Base-by-base conservation (phyloP, 2,888 invertebrate genomes). In the Oxycera nigricornis region DNA sequence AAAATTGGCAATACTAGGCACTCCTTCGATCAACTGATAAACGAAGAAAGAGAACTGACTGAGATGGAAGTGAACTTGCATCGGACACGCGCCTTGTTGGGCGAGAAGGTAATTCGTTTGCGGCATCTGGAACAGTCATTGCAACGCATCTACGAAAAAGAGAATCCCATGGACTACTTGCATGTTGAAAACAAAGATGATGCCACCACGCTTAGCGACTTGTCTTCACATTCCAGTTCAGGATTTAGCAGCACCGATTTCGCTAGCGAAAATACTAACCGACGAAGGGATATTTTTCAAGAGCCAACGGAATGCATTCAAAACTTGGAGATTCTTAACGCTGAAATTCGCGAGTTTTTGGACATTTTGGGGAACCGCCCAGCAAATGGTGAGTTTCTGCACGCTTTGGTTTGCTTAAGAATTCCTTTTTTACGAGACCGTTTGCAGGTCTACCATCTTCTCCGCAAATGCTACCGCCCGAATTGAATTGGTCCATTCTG, bases 31-130 rank as follows among this genome's bases (percentile, higher is more conserved):
- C 84, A 86, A 75, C 75, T 83, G 28, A 86, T 86, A 35, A 83
- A 93, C 90, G 94, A 94, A 84, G 93, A 94, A 83, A 91, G 92
- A 76, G 94, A 94, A 77, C 86, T 93, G 1, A 93, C 94, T 0
- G 94, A 94, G 81, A 91, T 94, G 88, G 94, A 94, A 83, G 93
- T 94, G 76, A 93, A 92, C 74, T 83, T 94, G 57, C 94, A 94
- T 86, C 90, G 94, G 0, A 94, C 94, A 1, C 88, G 92, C 1
- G 92, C 93, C 2, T 84, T 94, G 39, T 86, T 94, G 22, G 94
- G 94, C 14, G 94, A 94, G 84, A 94, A 94, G 83, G 92, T 94
- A 72, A 94, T 94, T 72, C 87, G 94, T 22, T 85, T 94, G 81
- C 87, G 92, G 2, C 93, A 94, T 82, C 87, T 94, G 81, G 94